A percentile compares a stretch with the other conserved stretches of the same genome.
Conservation (phyloP, 2,113 vertebrate genomes). For the Australoheros scitulus region DNA sequence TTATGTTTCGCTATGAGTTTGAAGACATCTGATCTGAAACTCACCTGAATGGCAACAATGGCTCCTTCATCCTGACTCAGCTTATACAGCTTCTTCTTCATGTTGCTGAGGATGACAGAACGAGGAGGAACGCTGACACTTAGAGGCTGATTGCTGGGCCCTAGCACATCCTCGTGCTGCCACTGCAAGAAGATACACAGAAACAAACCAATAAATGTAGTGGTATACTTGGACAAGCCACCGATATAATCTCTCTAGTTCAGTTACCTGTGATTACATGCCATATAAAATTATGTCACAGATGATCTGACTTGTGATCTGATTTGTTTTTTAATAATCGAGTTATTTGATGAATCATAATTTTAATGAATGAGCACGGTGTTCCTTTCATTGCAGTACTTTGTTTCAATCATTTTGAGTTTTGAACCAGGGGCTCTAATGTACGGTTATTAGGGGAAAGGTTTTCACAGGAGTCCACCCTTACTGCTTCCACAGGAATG, state of each 20-base stretch:
- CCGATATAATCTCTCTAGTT: neutral
- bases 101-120: conserved; percentile 91
- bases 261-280: no score
- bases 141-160: conserved; percentile 88
- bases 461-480: no score
- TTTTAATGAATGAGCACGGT: neutral
- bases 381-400: neutral
- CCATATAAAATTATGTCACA: neutral
- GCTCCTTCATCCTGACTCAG: conserved; percentile 95
- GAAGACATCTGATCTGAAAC: conserved; percentile 47
- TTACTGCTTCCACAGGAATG: no score
- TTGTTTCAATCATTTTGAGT: neutral
- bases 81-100: conserved; percentile 98
- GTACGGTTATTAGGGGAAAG: no score
- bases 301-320: no score
- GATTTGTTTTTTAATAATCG: no score
- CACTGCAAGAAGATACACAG: conserved; percentile 80
- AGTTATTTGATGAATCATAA: no score
- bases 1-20: accelerated
- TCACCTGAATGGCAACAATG: conserved; percentile 88
- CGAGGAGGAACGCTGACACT: conserved; percentile 92
- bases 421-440: no score
- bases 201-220: neutral
- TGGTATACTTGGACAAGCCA: neutral
- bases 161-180: conserved; percentile 96